Conservation (phyloP, 2,113 vertebrate species). For the Glaucidium brasilianum region DNA sequence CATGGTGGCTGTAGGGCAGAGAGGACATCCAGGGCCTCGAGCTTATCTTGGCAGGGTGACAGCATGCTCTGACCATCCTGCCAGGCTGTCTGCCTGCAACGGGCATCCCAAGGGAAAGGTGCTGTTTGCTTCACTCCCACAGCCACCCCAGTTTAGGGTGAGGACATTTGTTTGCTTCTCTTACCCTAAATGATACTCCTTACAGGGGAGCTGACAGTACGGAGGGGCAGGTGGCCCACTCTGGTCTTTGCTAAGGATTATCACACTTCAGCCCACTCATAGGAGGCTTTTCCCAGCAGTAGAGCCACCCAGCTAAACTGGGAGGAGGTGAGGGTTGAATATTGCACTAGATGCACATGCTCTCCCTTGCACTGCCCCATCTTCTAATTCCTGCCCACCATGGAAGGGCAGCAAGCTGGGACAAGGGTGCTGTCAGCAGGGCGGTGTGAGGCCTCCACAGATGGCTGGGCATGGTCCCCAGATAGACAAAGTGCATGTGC, state of each 20-base stretch:
- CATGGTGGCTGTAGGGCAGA: neutral
- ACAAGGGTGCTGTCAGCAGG: neutral
- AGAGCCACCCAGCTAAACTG: neutral
- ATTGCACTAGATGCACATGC: too few species aligned
- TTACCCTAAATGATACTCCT: too few species aligned
- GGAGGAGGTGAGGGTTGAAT: neutral
- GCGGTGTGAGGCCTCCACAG: neutral
- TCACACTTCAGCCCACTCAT: neutral
- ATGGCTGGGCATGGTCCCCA: neutral
- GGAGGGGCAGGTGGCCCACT: neutral
- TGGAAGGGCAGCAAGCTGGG: neutral
- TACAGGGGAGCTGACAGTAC: neutral
- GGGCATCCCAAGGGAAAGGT: neutral
- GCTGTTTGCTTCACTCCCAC: neutral
- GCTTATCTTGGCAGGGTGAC: neutral
- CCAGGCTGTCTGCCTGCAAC: neutral
- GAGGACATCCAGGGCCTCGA: neutral
- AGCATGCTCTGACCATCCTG: neutral
- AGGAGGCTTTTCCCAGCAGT: neutral
- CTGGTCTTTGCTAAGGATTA: neutral
- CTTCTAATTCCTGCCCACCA: neutral
- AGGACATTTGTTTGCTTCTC: neutral
- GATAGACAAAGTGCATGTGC: neutral
- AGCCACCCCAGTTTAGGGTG: neutral
- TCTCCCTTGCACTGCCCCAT: neutral